A percentile compares a stretch with the other conserved stretches of the same genome.
These are phyloP conservation scores for Acridotheres tristis DNA, from an alignment of 2,797 vertebrate genomes.

Conservation along the genomic window DNA sequence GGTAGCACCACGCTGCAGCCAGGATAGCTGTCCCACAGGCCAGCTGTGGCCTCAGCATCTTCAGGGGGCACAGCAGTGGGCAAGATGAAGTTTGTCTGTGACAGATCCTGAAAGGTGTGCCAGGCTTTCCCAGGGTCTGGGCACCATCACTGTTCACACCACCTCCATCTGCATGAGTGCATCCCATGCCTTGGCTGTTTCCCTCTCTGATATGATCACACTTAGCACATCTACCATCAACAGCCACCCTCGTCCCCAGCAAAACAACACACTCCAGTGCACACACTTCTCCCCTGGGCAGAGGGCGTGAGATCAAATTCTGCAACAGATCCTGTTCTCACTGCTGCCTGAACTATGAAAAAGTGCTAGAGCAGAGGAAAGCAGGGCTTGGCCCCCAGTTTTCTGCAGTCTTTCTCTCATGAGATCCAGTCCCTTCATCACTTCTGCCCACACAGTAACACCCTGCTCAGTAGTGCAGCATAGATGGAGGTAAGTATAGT, in stretches of 20 bases:
- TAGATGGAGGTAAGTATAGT: neutral
- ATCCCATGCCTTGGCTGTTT: neutral
- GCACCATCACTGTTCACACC: neutral
- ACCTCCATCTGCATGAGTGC: neutral
- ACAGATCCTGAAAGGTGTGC: neutral
- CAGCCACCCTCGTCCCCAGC: neutral
- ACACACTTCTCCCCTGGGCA: constrained; percentile 12
- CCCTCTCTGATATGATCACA: neutral
- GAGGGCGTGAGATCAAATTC: neutral
- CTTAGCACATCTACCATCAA: neutral
- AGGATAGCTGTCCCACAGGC: neutral
- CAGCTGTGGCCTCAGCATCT: neutral
- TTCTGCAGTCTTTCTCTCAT: neutral
- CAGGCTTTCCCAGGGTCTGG: neutral
- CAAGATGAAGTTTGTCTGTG: neutral
- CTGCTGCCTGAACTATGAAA: neutral
- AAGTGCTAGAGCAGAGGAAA: neutral
- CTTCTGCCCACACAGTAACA: neutral
- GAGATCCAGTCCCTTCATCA: neutral
- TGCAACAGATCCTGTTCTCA: neutral
- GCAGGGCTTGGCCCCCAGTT: neutral
- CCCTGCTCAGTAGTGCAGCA: neutral
- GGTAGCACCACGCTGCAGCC: fast-evolving
- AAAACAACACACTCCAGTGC: constrained; percentile 22
- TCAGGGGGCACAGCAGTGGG: neutral